Conservation (phyloP, 2,888 invertebrate genomes). For the Folsomia candida region DNA sequence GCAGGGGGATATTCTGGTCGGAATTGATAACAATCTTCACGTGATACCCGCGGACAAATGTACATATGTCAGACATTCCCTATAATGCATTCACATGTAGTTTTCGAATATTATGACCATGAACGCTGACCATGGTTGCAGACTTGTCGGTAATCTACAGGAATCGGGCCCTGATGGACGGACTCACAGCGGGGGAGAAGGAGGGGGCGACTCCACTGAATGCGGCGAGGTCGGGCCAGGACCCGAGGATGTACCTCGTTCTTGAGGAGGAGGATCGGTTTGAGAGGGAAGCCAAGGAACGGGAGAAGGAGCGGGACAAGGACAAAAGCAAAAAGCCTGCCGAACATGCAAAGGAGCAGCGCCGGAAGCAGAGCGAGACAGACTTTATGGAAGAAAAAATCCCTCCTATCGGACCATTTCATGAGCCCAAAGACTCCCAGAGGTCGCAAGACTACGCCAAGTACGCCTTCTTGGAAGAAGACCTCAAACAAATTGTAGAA, state of each 20-base stretch:
- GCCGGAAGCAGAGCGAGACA: conserved; percentile 15
- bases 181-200: conserved; percentile 31
- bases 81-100: too few relatives aligned
- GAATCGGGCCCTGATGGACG: conserved; percentile 42
- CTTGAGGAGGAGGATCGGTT: conserved; percentile 40
- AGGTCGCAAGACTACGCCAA: conserved; percentile 41
- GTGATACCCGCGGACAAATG: conserved; percentile 46
- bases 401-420: conserved; percentile 29
- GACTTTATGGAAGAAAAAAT: conserved; percentile 18
- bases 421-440: conserved; percentile 45
- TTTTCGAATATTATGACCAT: not conserved
- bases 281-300: conserved; percentile 25
- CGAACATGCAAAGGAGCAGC: conserved; percentile 2
- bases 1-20: conserved; percentile 48
- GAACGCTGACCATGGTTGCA: conserved; percentile 9
- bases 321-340: conserved; percentile 29
- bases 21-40: conserved; percentile 37
- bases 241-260: conserved; percentile 42
- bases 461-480: conserved; percentile 33
- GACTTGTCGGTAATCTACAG: conserved; percentile 46
- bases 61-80: conserved; percentile 11
- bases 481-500: conserved; percentile 44
- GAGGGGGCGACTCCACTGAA: conserved; percentile 37
- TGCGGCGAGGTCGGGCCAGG: conserved; percentile 32
- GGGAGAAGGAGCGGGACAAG: conserved; percentile 30